phyloP scores from a whole-genome alignment of 2,888 invertebrate species.

The Drosophila nr. medialis region DNA sequence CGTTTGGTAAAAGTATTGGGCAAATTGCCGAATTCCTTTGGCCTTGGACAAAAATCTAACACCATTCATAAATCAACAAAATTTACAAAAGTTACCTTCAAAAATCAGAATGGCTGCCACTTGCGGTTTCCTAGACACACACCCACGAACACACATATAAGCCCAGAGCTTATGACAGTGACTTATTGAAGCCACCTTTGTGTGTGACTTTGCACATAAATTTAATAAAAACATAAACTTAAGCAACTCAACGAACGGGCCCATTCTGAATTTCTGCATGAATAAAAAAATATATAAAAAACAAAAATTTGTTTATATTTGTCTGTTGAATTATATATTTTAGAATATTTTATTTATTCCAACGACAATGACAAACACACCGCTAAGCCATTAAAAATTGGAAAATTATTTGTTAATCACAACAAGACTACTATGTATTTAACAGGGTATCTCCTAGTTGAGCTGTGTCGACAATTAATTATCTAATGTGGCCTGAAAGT shows the following conservation, averaged over 20 bases:
- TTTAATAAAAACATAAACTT: constrained; percentile 55
- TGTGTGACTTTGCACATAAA: constrained; percentile 52
- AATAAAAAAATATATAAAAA: neutral
- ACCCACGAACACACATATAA: constrained; percentile 22
- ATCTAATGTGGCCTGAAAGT: neutral
- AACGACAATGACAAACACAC: neutral
- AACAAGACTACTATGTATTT: neutral
- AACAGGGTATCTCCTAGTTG: neutral
- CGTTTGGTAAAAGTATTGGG: constrained; percentile 34
- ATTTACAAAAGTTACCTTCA: constrained; percentile 65
- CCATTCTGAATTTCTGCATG: neutral
- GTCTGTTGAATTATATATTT: neutral
- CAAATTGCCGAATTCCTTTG: constrained; percentile 28
- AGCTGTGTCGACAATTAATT: neutral
- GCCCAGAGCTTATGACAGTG: constrained; percentile 64
- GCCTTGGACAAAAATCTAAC: constrained; percentile 33
- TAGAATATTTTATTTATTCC: neutral
- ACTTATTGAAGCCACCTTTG: constrained; percentile 57
- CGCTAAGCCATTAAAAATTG: neutral
- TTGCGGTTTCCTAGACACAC: constrained; percentile 30
- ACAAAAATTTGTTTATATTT: neutral
- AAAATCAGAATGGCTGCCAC: constrained; percentile 49
- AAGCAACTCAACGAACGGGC: constrained; percentile 12
- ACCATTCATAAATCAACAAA: constrained; percentile 63
- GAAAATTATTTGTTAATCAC: neutral